These are phyloP conservation scores for Sitta carolinensis DNA, from an alignment of 2,797 vertebrate genomes.

Conservation along the genomic window DNA sequence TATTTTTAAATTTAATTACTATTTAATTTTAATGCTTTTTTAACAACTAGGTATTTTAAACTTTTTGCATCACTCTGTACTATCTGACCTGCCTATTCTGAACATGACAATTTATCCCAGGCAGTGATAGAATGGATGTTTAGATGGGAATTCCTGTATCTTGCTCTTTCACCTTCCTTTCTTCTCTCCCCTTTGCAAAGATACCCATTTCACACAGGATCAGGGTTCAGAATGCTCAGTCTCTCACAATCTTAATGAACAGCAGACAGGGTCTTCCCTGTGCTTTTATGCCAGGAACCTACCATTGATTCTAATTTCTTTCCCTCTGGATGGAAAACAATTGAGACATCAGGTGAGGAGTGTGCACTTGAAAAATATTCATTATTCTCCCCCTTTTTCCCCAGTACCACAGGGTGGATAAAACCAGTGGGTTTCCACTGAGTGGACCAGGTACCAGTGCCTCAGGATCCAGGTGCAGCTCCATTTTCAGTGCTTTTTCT, in stretches of 20 bases:
- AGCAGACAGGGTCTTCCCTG: not conserved
- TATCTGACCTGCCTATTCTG: not conserved
- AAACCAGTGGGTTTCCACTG: conserved; percentile 34
- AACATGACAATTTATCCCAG: not conserved
- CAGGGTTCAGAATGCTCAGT: not conserved
- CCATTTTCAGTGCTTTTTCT: conserved; percentile 62
- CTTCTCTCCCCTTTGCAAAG: not conserved
- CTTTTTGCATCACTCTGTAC: not conserved
- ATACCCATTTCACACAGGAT: not conserved
- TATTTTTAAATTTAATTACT: too few relatives aligned
- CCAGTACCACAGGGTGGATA: not conserved
- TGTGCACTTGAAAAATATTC: not conserved
- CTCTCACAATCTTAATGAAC: not conserved
- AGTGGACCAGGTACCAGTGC: conserved; percentile 44
- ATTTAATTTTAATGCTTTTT: not conserved
- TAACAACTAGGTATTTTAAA: not conserved
- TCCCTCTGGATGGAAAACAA: not conserved
- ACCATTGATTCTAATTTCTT: not conserved
- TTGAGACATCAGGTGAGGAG: not conserved
- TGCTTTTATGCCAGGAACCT: not conserved
- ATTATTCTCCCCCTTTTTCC: conserved; percentile 1
- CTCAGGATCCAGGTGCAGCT: conserved; percentile 57
- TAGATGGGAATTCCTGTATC: not conserved
- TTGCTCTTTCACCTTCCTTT: not conserved
- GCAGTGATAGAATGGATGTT: not conserved